A percentile compares a stretch with the other conserved stretches of the same genome.
phyloP scores from a whole-genome alignment of 2,888 invertebrate genomes.

The Tinea pellionella region DNA sequence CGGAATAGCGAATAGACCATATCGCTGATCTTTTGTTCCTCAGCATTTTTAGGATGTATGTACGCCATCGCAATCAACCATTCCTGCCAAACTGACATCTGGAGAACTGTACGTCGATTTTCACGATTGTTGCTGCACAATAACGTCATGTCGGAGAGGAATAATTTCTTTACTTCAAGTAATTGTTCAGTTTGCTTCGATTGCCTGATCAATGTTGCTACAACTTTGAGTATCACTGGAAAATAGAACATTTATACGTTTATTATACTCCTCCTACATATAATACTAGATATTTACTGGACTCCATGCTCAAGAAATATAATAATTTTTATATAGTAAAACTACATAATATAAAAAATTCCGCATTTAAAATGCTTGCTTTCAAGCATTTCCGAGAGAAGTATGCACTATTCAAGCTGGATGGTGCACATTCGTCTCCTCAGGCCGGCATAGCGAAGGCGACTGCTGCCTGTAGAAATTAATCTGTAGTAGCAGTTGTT shows the following conservation, averaged over 20 bases:
- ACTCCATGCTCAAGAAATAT: too few relatives aligned
- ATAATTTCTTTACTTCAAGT: conserved; percentile 93
- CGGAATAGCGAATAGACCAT: conserved; percentile 98
- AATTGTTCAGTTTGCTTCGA: conserved; percentile 94
- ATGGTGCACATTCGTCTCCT: too few relatives aligned
- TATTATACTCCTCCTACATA: neutral
- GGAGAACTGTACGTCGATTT: conserved; percentile 95
- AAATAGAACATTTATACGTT: conserved; percentile 21
- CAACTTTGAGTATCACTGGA: conserved; percentile 97
- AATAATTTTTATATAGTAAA: too few relatives aligned
- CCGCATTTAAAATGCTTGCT: too few relatives aligned
- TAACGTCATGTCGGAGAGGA: conserved; percentile 98
- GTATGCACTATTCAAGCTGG: too few relatives aligned
- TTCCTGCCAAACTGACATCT: conserved; percentile 99
- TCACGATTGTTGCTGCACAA: conserved; percentile 97
- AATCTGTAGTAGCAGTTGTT: too few relatives aligned
- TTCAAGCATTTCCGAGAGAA: too few relatives aligned
- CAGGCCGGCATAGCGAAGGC: too few relatives aligned
- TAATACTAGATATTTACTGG: neutral
- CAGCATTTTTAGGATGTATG: conserved; percentile 94
- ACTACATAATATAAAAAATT: too few relatives aligned
- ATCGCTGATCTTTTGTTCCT: conserved; percentile 96
- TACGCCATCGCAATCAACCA: conserved; percentile 99
- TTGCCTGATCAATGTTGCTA: conserved; percentile 95
- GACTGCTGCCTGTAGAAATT: too few relatives aligned